These are phyloP conservation scores for Hydrophis major DNA, from an alignment of 2,797 vertebrate genomes.

Conservation along the genomic window DNA sequence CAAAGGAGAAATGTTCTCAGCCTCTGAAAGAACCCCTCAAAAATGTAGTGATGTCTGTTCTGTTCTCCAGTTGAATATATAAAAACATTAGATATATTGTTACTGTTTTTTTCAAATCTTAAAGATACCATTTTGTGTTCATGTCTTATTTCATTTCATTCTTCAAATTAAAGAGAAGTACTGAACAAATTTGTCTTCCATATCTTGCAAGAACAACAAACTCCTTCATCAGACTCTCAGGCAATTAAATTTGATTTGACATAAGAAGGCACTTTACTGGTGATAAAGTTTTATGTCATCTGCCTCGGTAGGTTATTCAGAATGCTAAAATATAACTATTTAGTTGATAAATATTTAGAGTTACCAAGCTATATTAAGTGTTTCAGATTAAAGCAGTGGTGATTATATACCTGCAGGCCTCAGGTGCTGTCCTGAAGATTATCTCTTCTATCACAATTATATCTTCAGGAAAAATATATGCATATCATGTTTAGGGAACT, in stretches of 20 bases:
- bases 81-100: neutral
- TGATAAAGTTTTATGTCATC: neutral
- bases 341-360: neutral
- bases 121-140: neutral
- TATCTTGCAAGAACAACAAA: neutral
- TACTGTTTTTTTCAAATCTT: slow-evolving; percentile 14
- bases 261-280: neutral
- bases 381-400: neutral
- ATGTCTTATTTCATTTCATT: neutral
- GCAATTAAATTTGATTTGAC: neutral
- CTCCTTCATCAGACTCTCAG: neutral
- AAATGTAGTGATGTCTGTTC: neutral
- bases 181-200: neutral
- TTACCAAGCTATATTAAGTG: neutral
- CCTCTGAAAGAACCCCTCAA: neutral
- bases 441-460: slow-evolving; percentile 46
- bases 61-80: neutral
- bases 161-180: neutral
- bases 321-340: neutral
- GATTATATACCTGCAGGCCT: slow-evolving; percentile 70
- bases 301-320: neutral
- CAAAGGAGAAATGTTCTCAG: neutral
- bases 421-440: slow-evolving; percentile 61
- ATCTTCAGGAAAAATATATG: slow-evolving; percentile 47
- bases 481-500: slow-evolving; percentile 43